These are phyloP conservation scores for Thaleichthys pacificus DNA, from an alignment of 2,797 vertebrate species.

Conservation along the genomic window DNA sequence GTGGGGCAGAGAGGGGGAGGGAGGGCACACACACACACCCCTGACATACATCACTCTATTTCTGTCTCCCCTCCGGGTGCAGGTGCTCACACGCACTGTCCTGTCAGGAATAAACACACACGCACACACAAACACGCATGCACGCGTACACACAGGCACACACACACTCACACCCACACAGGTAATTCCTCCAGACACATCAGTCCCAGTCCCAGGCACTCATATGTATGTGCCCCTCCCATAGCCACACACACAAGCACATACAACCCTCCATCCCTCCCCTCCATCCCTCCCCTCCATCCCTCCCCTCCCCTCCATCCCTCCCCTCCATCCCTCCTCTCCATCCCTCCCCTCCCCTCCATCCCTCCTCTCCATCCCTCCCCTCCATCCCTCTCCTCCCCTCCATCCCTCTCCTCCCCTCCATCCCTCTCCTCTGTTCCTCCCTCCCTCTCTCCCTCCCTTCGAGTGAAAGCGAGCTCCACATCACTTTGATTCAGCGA, in stretches of 20 bases:
- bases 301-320: too few relatives aligned
- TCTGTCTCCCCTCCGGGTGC: not conserved
- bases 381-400: conserved; percentile 74
- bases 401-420: conserved; percentile 21
- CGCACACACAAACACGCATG: conserved; percentile 28
- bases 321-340: too few relatives aligned
- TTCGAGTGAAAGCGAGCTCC: conserved; percentile 40
- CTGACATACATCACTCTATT: conserved; percentile 29
- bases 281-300: conserved; percentile 21
- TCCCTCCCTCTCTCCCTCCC: conserved; percentile 34
- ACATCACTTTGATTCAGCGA: conserved; percentile 67
- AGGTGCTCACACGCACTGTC: not conserved
- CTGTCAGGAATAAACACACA: too few relatives aligned
- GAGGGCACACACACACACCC: conserved; percentile 14
- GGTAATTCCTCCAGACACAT: conserved; percentile 71
- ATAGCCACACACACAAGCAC: too few relatives aligned
- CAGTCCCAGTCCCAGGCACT: conserved; percentile 38
- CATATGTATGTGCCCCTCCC: too few relatives aligned
- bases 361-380: too few relatives aligned
- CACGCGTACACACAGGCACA: conserved; percentile 16
- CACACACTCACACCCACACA: conserved; percentile 57
- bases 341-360: too few relatives aligned
- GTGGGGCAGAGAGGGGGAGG: conserved; percentile 39
- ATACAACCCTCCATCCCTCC: conserved; percentile 63
- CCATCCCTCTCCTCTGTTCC: too few relatives aligned